These are phyloP conservation scores for Suncus etruscus DNA, from an alignment of 2,113 vertebrate species.

Conservation along the genomic window DNA sequence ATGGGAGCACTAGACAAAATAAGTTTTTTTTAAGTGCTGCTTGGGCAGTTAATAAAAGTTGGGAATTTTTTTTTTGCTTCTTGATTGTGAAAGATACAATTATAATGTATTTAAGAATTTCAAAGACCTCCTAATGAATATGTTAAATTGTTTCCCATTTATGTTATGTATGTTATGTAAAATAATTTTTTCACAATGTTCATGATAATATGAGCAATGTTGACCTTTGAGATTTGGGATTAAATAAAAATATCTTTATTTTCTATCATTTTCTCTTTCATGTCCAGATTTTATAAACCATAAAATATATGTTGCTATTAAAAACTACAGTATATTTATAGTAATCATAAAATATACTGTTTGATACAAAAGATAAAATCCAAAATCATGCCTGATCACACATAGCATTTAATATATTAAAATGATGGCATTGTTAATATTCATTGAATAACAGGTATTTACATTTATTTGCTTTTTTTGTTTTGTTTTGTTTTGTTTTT, in stretches of 20 bases:
- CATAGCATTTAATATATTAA: background rate
- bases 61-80: too few species aligned
- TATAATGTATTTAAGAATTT: too few species aligned
- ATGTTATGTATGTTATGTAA: background rate
- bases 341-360: background rate
- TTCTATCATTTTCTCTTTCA: background rate
- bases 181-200: too few species aligned
- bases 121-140: too few species aligned
- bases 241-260: background rate
- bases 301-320: background rate
- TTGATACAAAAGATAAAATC: background rate
- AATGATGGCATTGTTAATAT: background rate
- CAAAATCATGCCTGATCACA: background rate
- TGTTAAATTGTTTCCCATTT: too few species aligned
- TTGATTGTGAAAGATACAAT: too few species aligned
- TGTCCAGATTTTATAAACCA: background rate
- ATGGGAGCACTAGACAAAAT: too few species aligned
- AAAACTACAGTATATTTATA: background rate
- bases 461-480: background rate
- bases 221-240: background rate
- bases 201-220: background rate
- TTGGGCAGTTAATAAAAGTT: too few species aligned
- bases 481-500: background rate
- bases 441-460: background rate
- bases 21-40: too few species aligned